Evolutionary conservation across 2,113 vertebrate genomes (phyloP), one percentile per base, ranked within the genome.

Genomic region (Perca flavescens): DNA sequence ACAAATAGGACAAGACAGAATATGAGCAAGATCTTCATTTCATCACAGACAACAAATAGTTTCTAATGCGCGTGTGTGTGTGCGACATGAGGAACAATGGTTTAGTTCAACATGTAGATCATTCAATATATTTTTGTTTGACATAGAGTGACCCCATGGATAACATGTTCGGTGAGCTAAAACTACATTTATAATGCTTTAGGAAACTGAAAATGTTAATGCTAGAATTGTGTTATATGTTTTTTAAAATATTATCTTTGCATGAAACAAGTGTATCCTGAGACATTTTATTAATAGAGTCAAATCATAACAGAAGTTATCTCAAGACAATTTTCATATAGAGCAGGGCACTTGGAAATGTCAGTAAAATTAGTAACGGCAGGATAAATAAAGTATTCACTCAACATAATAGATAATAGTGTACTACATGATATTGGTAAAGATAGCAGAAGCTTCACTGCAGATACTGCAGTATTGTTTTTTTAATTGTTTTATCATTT

Each of bases 1-100:
- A 53, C 25, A 74, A 74, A 71, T 0, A 46, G 12, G 56, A 54
- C n/a, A 49, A 40, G 52, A 80, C 28, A 77, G 13, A 78, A 54
- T 21, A 79, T 1, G 22, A 71, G n/a, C n/a, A 56, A 40, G 22
- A 66, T 31, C 31, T 74, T 61, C 56, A 73, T 53, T 74, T 7
- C 5, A 49, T 78, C 31, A 62, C 52, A 78, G 21, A 61, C 7
- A 56, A 72, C n/a, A 84, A 54, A 74, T 1, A 7, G 7, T 36
- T 62, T 53, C 2, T 40, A 52, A 52, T 52, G 34, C 6, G 34
- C 6, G 34, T 34, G 5, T 6, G 34, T 6, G 49, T 16, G 16
- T 34, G 34, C 11, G 40, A 0, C 40, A 52, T 19, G 17, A 62
- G 47, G 17, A 36, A 53, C 34, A 62, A 15, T 43, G 53, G 46